Evolutionary conservation across 1,140 invertebrate genomes (phyloP), one percentile per base, ranked within the genome.

Genomic region (Halyomorpha halys): DNA sequence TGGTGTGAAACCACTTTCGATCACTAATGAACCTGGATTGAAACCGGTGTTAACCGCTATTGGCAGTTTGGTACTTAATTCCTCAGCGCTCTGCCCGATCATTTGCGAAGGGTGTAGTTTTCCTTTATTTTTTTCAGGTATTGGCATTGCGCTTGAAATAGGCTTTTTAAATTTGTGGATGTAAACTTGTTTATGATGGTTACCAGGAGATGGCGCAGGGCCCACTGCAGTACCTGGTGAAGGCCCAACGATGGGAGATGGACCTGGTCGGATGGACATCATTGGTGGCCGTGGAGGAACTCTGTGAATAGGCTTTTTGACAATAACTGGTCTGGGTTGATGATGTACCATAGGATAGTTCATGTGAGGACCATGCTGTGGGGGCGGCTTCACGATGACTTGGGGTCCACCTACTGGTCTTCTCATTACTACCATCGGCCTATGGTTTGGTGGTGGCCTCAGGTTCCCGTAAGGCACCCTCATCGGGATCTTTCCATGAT

Each of bases 1-100:
- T 1, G 89, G 88, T 64, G 84, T 87, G 69, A 91, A 91, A 0
- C 88, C 88, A 61, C 86, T 82, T 75, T 91, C 89, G 39, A 90
- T 84, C 0, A 90, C 83, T 16, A 91, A 83, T 0, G 86, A 85
- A 64, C 84, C 82, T 0, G 87, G 87, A 72, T 89, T 81, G 70
- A 91, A 91, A 0, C 88, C 89, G 4, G 83, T 85, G 69, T 87
- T 87, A 0, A 83, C 75, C 0, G 82, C 80, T 5, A 67, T 62
- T 34, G 68, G 65, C 11, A 63, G 9, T 25, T 56, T 62, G 21
- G 63, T 61, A 19, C 23, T 9, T 3, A 45, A 9, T n/a, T 65
- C 56, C 44, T 69, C 68, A 14, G 44, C 14, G 25, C 47, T 66
- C 19, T 65, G 59, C 34, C 56, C 65, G 13, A 63, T 63, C 59